phyloP scores from a whole-genome alignment of 2,113 vertebrate genomes.

The Meleagris gallopavo region DNA sequence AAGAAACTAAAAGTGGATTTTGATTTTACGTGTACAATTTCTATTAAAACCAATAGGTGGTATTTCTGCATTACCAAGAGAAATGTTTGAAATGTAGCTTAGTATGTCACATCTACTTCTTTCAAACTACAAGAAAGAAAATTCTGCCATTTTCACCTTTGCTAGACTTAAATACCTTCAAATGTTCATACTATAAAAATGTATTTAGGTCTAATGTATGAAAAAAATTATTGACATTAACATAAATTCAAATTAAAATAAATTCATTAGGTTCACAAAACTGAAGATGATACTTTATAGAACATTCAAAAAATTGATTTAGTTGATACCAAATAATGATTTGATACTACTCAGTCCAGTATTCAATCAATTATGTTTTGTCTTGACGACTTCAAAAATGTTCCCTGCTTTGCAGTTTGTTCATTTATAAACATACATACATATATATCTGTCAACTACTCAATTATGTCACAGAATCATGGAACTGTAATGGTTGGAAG shows the following conservation, averaged over 20 bases:
- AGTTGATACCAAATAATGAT: neutral
- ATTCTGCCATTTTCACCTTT: neutral
- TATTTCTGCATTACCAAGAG: neutral
- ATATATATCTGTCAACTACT: neutral
- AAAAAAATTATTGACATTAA: neutral
- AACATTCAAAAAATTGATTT: neutral
- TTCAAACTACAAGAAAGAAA: neutral
- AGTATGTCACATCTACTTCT: neutral
- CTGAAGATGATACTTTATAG: neutral
- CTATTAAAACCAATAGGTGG: neutral
- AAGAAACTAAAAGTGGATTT: neutral
- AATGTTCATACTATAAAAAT: neutral
- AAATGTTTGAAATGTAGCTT: neutral
- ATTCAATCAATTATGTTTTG: neutral
- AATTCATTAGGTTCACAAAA: neutral
- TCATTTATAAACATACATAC: neutral
- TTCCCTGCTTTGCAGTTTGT: neutral
- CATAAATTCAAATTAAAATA: neutral
- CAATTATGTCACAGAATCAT: neutral
- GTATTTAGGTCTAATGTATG: neutral
- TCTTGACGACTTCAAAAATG: neutral
- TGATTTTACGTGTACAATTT: neutral
- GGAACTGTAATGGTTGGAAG: too few species aligned
- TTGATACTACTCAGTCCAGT: neutral
- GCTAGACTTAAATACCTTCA: neutral